Percentiles rank a stretch among this genome's conserved stretches.
Evolutionary conservation across 2,113 vertebrate genomes (phyloP).

Genomic region (Austrofundulus limnaeus): DNA sequence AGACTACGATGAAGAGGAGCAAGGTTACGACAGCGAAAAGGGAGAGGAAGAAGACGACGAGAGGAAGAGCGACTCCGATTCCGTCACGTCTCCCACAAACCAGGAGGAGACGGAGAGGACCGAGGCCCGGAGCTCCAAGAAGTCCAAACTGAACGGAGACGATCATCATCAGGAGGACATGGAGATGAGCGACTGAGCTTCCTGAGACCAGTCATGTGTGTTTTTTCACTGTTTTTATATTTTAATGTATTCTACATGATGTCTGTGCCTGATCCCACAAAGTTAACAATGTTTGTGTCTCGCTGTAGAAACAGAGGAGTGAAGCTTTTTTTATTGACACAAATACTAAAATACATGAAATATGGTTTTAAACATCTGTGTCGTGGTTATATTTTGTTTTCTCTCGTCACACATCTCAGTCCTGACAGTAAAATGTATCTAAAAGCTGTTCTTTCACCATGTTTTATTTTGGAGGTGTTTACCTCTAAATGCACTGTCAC

Average conservation of each 20-base stretch:
- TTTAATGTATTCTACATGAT: constrained; percentile 59
- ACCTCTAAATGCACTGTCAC: constrained; percentile 70
- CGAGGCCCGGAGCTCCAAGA: constrained; percentile 75
- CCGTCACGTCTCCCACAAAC: constrained; percentile 78
- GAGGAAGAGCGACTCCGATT: constrained; percentile 81
- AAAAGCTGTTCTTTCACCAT: constrained; percentile 26
- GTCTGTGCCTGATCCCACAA: constrained; percentile 54
- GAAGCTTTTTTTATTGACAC: constrained; percentile 67
- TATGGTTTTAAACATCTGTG: constrained; percentile 61
- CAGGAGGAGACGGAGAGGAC: constrained; percentile 80
- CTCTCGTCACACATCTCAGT: constrained; percentile 27
- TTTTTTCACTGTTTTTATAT: constrained; percentile 80
- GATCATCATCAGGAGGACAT: constrained; percentile 98
- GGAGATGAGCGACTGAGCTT: constrained; percentile 95
- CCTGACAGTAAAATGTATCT: background rate
- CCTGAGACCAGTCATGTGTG: constrained; percentile 1
- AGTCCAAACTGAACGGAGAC: constrained; percentile 93
- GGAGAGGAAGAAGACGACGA: constrained; percentile 90
- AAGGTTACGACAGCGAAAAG: constrained; percentile 95
- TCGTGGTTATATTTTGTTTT: constrained; percentile 53
- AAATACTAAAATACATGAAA: constrained; percentile 51
- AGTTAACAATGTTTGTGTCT: constrained; percentile 71
- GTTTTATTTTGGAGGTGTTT: background rate
- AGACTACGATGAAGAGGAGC: constrained; percentile 97
- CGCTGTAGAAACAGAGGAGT: constrained; percentile 69